A percentile compares a stretch with the other conserved stretches of the same genome.
Evolutionary conservation across 35 echinoderm and acorn worm genomes (phyloP).

Genomic region (Patiria miniata): DNA sequence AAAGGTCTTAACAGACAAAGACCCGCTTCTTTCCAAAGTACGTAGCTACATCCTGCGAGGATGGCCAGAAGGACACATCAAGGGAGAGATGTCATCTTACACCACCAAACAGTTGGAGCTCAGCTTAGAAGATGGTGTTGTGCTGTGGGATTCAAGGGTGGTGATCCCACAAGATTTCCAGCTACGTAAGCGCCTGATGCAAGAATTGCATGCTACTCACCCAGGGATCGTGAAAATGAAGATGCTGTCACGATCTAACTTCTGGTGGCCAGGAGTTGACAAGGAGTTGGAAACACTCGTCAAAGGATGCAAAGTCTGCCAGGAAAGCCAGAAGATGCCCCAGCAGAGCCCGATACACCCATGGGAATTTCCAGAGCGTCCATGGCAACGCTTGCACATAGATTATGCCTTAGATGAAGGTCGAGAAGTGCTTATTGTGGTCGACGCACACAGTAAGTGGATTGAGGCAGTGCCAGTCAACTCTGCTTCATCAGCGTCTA

Average conservation of each 20-base stretch:
- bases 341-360: neutral
- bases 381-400: slow-evolving; percentile 47
- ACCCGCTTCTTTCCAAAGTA: slow-evolving; percentile 11
- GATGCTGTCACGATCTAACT: slow-evolving; percentile 25
- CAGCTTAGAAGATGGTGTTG: neutral
- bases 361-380: slow-evolving; percentile 43
- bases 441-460: slow-evolving; percentile 58
- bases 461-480: slow-evolving; percentile 9
- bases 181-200: slow-evolving; percentile 27
- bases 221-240: slow-evolving; percentile 71
- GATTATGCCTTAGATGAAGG: slow-evolving; percentile 57
- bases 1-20: slow-evolving; percentile 22
- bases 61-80: neutral
- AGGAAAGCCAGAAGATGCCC: neutral
- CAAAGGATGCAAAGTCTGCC: slow-evolving; percentile 35
- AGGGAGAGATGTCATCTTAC: neutral
- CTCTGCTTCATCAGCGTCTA: neutral
- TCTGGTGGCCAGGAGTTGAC: slow-evolving; percentile 65
- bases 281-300: slow-evolving; percentile 37
- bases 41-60: neutral
- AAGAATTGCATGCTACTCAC: slow-evolving; percentile 55
- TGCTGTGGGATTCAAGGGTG: slow-evolving; percentile 40
- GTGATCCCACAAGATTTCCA: slow-evolving; percentile 52
- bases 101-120: no score
- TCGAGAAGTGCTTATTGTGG: slow-evolving; percentile 40